phyloP scores from a whole-genome alignment of 2,113 vertebrate genomes.

The Callipepla californica region DNA sequence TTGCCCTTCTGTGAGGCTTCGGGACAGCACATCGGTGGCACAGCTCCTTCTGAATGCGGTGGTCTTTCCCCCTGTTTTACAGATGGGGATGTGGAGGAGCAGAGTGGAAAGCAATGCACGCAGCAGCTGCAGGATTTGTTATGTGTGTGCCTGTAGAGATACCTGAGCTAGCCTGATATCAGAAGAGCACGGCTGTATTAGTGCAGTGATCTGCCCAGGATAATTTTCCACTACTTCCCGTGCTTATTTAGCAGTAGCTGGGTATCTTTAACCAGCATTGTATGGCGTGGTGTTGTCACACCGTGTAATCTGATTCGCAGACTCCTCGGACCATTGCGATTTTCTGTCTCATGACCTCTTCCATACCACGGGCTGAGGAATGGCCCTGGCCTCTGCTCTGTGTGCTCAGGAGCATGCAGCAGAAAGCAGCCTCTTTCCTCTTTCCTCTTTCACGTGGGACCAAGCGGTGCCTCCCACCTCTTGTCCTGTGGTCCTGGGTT shows the following conservation, averaged over 20 bases:
- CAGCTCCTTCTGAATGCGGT: background rate
- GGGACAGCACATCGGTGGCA: slow-evolving; percentile 36
- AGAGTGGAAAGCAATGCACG: background rate
- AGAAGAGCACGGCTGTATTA: slow-evolving; percentile 15
- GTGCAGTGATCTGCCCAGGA: slow-evolving; percentile 7
- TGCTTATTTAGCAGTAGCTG: slow-evolving; percentile 34
- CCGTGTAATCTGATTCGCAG: slow-evolving; percentile 11
- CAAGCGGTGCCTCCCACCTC: background rate
- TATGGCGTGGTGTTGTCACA: background rate
- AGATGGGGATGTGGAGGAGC: slow-evolving; percentile 2
- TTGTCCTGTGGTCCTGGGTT: background rate
- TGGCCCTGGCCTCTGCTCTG: background rate
- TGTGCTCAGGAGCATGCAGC: background rate
- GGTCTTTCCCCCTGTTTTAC: background rate
- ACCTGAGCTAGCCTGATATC: slow-evolving; percentile 1
- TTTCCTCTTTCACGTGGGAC: background rate
- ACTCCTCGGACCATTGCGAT: background rate
- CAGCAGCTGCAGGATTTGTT: background rate
- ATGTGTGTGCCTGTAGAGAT: background rate
- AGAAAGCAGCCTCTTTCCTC: background rate
- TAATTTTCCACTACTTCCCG: slow-evolving; percentile 33
- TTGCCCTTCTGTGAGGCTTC: slow-evolving; percentile 68
- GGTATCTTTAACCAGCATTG: slow-evolving; percentile 30
- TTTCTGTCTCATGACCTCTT: slow-evolving; percentile 3
- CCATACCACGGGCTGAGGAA: background rate